Base-by-base conservation (phyloP, 2,888 invertebrate species). In the Apeira syringaria region DNA sequence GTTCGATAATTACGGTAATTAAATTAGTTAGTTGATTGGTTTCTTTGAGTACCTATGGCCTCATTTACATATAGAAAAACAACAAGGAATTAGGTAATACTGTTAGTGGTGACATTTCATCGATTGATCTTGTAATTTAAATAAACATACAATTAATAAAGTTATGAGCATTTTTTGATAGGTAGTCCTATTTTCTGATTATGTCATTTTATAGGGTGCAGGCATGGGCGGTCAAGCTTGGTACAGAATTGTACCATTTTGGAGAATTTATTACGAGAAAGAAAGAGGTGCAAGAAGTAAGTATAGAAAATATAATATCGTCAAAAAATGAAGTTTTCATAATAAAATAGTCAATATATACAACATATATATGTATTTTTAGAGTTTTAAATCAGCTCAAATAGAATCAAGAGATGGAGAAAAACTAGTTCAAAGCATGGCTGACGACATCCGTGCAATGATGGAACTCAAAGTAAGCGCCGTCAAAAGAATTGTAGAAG, bases 401-500 rank as follows among this genome's bases (percentile, higher is more conserved):
- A 92, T 97, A 32, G 92, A 94, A 57, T 90, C 94, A 25, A 92
- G 95, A 69, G 94, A 96, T 74, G 96, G 97, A 3, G 92, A 92
- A 59, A 92, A 93, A 64, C 87, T 98, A 68, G 94, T 97, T 17
- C 93, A 94, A 62, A 95, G 95, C 52, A 96, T 97, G 90, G 94
- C 95, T 5, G 93, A 94, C 55, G 95, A 96, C 62, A 95, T 98
- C 45, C 94, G 95, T 66, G 93, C 93, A 37, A 97, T 97, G 95
- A 95, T 97, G 94, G 95, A 95, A 54, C 92, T 95, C 26, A 97
- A 97, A 90, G 95, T 96, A 50, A 94, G 95, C 58, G 97, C 97
- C 5, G 96, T 98, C 17, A 93, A 93, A 88, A 91, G 97, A 64
- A 97, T 97, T 64, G 96, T 97, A 87, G 97, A 97, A 74, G 94